Conservation (phyloP, 2,888 invertebrate genomes). For the Acrocyrtus sp. region DNA sequence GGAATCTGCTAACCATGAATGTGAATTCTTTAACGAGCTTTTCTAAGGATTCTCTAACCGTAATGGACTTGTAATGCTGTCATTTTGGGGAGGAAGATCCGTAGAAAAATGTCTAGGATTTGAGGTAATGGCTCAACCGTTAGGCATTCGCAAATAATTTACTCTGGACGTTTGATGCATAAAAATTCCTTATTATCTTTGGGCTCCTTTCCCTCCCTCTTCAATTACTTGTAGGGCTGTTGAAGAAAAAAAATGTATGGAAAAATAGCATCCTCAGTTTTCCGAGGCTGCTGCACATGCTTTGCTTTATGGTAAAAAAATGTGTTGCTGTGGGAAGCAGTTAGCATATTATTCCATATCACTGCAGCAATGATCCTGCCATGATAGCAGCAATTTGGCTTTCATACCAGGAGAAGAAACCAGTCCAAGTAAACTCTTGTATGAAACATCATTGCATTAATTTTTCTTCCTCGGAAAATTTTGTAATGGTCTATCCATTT, state of each 20-base stretch:
- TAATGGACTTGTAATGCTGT: constrained; percentile 64
- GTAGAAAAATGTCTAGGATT: constrained; percentile 64
- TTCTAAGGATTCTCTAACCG: constrained; percentile 61
- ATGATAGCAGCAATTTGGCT: no score
- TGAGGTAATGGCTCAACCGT: constrained; percentile 64
- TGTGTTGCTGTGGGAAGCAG: no score
- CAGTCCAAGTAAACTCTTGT: no score
- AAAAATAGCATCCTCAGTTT: background rate
- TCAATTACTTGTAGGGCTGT: constrained; percentile 58
- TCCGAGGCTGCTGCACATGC: background rate
- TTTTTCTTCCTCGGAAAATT: no score
- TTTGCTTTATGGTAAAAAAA: background rate
- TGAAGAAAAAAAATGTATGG: background rate
- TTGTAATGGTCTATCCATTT: no score
- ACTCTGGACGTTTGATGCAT: constrained; percentile 63
- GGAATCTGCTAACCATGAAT: constrained; percentile 64
- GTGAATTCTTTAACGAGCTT: constrained; percentile 65
- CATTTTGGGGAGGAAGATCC: constrained; percentile 63
- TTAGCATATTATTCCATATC: no score
- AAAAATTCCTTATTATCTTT: constrained; percentile 64
- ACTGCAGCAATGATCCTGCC: no score
- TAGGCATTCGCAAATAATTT: constrained; percentile 64
- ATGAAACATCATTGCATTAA: no score
- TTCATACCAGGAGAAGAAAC: no score
- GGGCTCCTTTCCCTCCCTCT: constrained; percentile 55